phyloP scores from a whole-genome alignment of 1,140 invertebrate genomes.

The Reticulitermes speratus region DNA sequence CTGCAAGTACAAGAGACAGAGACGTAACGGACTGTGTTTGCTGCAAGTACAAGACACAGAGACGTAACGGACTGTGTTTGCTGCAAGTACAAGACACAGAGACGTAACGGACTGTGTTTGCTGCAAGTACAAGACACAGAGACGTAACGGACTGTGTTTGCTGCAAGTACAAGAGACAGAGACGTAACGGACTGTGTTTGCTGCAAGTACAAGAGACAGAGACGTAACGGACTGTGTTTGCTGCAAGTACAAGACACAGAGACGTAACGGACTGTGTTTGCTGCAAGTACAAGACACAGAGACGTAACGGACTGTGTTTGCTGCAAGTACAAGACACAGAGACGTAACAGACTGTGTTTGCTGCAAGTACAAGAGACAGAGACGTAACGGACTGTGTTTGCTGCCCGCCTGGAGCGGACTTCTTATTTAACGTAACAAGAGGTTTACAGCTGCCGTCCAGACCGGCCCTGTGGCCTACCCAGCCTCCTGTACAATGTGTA shows the following conservation, averaged over 20 bases:
- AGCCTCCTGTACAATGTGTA: too few species aligned
- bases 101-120: slow-evolving; percentile 22
- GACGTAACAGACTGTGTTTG: slow-evolving; percentile 20
- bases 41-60: slow-evolving; percentile 42
- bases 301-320: slow-evolving; percentile 22
- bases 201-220: slow-evolving; percentile 42
- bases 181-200: slow-evolving; percentile 22
- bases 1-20: slow-evolving; percentile 42
- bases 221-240: slow-evolving; percentile 22
- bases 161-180: slow-evolving; percentile 42
- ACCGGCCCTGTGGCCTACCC: too few species aligned
- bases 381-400: too few species aligned
- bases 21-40: slow-evolving; percentile 22
- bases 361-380: slow-evolving; percentile 42
- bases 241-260: slow-evolving; percentile 42
- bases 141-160: slow-evolving; percentile 22
- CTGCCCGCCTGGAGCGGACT: too few species aligned
- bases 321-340: slow-evolving; percentile 42
- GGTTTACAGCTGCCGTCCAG: too few species aligned
- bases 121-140: slow-evolving; percentile 42
- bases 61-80: slow-evolving; percentile 22
- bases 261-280: slow-evolving; percentile 22
- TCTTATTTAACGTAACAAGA: too few species aligned
- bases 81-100: slow-evolving; percentile 42
- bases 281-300: slow-evolving; percentile 42